Base-by-base conservation (phyloP, 2,888 invertebrate species). In the Pantelozetes paolii region DNA sequence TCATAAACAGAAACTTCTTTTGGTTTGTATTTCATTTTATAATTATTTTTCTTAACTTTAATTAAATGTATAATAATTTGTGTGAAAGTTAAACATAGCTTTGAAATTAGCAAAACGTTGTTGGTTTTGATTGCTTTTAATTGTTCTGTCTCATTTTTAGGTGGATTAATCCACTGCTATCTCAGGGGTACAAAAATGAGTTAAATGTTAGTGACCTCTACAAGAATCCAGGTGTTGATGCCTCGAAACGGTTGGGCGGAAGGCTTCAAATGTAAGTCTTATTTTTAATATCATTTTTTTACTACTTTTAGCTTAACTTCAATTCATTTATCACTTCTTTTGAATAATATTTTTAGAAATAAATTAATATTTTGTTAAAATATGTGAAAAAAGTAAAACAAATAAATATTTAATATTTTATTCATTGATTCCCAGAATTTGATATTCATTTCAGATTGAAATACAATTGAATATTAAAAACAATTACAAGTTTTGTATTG, bases 261-360 rank as follows among this genome's bases (percentile, higher is more conserved):
- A 70, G 36, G 15, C 71, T 75, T 42, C 40, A 75, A 74, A 32
- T 57, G 75, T 75, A 74, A 73, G 75, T 70, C 28, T 15, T 32
- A 32, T 57, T 28, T 9, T 28, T 57, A 73, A 73, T 70, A 2
- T 6, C 8, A 72, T 36, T 36, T 57, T 18, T n/a, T 59, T 72
- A n/a, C 40, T 15, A 28, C 48, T 71, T 54, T 15, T 45, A 36
- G 36, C 5, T 9, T 36, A 36, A 36, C 36, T 36, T 36, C 6
- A 36, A 36, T 8, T 36, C 6, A 36, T 36, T 36, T 36, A 8
- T 36, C 36, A 8, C 36, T 5, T 36, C 36, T 8, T 36, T 36
- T 36, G n/a, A n/a, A n/a, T n/a, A n/a, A n/a, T n/a, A n/a, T n/a
- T n/a, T n/a, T n/a, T n/a, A n/a, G n/a, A n/a, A n/a, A n/a, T n/a